Evolutionary conservation across 1,140 invertebrate species (phyloP), one percentile per base, ranked within the genome.

Genomic region (Solenopsis fugax): DNA sequence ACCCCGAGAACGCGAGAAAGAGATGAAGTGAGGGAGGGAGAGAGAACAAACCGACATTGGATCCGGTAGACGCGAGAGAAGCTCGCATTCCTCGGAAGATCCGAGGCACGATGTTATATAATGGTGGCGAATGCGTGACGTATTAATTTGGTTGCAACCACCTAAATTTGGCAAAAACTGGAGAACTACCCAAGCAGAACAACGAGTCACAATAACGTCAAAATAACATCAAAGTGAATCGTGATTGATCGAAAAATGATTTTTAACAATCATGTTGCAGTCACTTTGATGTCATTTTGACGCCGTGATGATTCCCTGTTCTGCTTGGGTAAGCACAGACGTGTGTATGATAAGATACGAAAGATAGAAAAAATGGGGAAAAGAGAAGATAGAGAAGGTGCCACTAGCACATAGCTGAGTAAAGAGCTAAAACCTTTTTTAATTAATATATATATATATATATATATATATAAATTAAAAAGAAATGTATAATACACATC

Each of bases 1-100:
- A 16, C 77, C 77, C 52, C 56, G 60, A 78, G 86, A 89, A 58
- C 80, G 82, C 87, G 76, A 67, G 73, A 88, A 41, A 24, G 48
- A 76, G 73, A 76, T 37, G 60, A 54, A 62, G 18, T 72, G 73
- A 80, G 54, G 56, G 60, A 69, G 18, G 48, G 52, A 21, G 50
- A 67, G 12, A 56, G 75, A 50, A 81, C 34, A 29, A 21, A 71
- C 24, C 72, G 34, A 80, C 56, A 73, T 72, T 21, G 67, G 80
- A 82, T 82, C 37, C 80, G 65, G 73, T 85, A 65, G 73, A 80
- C 29, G 73, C 71, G 50, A 54, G 37, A 77, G 82, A 78, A 65
- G 73, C 64, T 80, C 52, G 41, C 73, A 86, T 80, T 86, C 62
- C 58, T 48, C 50, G 76, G 41, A 16, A 48, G 75, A 76, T 77